A percentile compares a stretch with the other conserved stretches of the same genome.
phyloP scores from a whole-genome alignment of 2,797 vertebrate genomes.

The Staurois parvus region DNA sequence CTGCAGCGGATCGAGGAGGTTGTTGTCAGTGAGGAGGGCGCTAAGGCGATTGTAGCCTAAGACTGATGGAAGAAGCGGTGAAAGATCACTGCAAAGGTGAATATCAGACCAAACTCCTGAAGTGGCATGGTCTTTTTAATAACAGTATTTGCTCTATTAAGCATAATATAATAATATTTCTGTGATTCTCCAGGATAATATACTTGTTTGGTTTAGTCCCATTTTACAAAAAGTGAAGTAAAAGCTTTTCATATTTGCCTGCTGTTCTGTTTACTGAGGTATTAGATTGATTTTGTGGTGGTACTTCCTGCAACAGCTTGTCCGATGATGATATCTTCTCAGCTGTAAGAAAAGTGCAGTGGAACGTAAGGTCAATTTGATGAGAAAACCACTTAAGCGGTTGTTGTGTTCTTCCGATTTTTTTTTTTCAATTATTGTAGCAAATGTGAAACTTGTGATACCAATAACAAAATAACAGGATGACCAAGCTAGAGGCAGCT shows the following conservation, averaged over 20 bases:
- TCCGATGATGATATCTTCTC: constrained; percentile 43
- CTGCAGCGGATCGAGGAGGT: too few relatives aligned
- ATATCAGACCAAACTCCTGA: neutral
- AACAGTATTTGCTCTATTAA: neutral
- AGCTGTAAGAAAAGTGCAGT: constrained; percentile 54
- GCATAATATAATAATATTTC: neutral
- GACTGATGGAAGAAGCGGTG: too few relatives aligned
- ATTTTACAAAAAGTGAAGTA: constrained; percentile 28
- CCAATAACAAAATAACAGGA: neutral
- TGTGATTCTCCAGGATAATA: constrained; percentile 11
- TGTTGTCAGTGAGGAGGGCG: too few relatives aligned
- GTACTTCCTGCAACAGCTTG: constrained; percentile 39
- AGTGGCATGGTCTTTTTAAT: neutral
- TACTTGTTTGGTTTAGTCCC: neutral
- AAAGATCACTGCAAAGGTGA: too few relatives aligned
- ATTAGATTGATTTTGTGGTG: constrained; percentile 52
- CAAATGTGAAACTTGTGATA: constrained; percentile 14
- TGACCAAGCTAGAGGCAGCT: neutral
- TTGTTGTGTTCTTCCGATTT: constrained; percentile 34
- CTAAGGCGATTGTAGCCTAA: too few relatives aligned
- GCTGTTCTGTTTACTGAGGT: constrained; percentile 24
- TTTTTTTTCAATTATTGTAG: constrained; percentile 34
- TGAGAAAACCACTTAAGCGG: constrained; percentile 56
- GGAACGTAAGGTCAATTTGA: constrained; percentile 53
- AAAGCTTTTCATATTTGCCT: constrained; percentile 48